Conservation (phyloP, 2,797 vertebrate species). For the Oophaga sylvatica region DNA sequence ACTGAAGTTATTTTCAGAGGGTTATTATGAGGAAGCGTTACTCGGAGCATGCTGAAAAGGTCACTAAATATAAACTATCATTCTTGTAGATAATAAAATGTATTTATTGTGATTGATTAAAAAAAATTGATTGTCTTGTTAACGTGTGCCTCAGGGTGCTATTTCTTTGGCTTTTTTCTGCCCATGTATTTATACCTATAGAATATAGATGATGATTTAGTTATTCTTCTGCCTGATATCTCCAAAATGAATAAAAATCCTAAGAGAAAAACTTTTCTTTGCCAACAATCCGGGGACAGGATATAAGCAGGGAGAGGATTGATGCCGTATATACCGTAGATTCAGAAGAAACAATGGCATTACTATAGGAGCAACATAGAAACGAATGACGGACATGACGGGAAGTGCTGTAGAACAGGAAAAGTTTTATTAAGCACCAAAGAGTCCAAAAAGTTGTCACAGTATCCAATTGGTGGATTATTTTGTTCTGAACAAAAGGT, state of each 20-base stretch:
- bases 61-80: neutral
- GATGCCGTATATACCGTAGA: too few relatives aligned
- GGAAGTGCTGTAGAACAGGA: neutral
- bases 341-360: too few relatives aligned
- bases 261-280: neutral
- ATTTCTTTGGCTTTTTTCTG: neutral
- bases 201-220: neutral
- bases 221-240: neutral
- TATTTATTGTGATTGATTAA: neutral
- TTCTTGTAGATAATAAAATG: neutral
- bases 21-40: neutral
- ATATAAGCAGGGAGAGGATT: too few relatives aligned
- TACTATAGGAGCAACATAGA: too few relatives aligned
- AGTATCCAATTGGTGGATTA: neutral
- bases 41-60: neutral
- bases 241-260: neutral
- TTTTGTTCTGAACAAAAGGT: too few relatives aligned
- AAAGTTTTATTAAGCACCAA: neutral
- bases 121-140: neutral
- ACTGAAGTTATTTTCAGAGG: neutral
- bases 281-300: neutral
- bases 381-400: too few relatives aligned
- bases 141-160: neutral
- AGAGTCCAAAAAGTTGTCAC: neutral
- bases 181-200: neutral